Evolutionary conservation across 2,797 vertebrate genomes (phyloP).

Genomic region (Erethizon dorsatum): DNA sequence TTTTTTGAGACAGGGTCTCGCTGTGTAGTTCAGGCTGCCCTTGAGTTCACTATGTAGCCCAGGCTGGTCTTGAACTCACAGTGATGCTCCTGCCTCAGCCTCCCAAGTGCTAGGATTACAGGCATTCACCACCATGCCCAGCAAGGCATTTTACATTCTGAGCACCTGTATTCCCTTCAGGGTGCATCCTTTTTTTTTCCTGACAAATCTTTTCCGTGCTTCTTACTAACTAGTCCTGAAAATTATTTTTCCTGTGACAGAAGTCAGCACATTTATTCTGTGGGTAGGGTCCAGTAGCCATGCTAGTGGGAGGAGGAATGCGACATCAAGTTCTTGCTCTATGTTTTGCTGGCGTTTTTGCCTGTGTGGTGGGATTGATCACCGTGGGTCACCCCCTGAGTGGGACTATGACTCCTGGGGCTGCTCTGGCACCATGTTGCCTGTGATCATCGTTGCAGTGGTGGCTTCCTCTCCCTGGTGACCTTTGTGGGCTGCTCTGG

Average conservation of each 20-base stretch:
- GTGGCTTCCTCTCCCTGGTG: slow-evolving; percentile 94
- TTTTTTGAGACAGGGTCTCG: no score
- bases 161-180: background rate
- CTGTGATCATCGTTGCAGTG: slow-evolving; percentile 92
- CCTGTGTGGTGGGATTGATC: slow-evolving; percentile 94
- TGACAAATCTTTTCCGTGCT: background rate
- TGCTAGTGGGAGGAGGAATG: background rate
- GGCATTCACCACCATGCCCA: no score
- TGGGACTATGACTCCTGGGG: slow-evolving; percentile 83
- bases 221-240: background rate
- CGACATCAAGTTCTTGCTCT: background rate
- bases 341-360: background rate
- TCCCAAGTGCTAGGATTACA: no score
- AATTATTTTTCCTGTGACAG: background rate
- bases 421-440: slow-evolving; percentile 86
- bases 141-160: background rate
- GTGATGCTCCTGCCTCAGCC: no score
- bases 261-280: background rate
- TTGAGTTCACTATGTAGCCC: no score
- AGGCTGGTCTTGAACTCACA: no score
- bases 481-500: slow-evolving; percentile 97
- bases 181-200: background rate
- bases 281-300: background rate
- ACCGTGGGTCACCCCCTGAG: slow-evolving; percentile 90
- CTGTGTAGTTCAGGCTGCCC: no score